Evolutionary conservation across 2,797 vertebrate genomes (phyloP).

Genomic region (Bradypodion pumilum): DNA sequence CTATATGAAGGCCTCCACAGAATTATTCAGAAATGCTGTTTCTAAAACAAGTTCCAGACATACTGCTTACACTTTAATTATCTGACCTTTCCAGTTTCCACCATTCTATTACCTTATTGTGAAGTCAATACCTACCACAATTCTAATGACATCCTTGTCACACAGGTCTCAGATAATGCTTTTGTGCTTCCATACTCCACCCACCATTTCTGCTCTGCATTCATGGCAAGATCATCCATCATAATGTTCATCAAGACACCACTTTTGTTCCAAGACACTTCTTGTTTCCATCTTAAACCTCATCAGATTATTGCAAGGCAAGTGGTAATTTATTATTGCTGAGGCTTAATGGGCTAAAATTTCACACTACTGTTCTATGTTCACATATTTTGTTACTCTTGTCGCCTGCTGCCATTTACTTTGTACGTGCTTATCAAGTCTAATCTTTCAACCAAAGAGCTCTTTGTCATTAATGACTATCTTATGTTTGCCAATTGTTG

Average conservation of each 20-base stretch:
- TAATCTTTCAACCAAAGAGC: constrained; percentile 1
- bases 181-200: background rate
- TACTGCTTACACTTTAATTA: constrained; percentile 24
- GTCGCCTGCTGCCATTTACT: background rate
- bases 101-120: constrained; percentile 5
- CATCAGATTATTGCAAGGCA: background rate
- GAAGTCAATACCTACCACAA: background rate
- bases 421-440: background rate
- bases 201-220: background rate
- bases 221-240: background rate
- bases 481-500: background rate
- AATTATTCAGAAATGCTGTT: constrained; percentile 6
- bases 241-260: background rate
- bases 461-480: background rate
- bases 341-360: background rate
- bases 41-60: constrained; percentile 3
- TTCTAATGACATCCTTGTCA: constrained; percentile 23
- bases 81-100: background rate
- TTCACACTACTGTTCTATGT: background rate
- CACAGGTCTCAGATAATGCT: background rate
- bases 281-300: background rate
- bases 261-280: constrained; percentile 13
- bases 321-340: background rate
- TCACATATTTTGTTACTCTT: constrained; percentile 10
- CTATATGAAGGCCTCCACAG: background rate